A percentile compares a stretch with the other conserved stretches of the same genome.
Conservation (phyloP, 2,113 vertebrate species). For the Corvus hawaiiensis region DNA sequence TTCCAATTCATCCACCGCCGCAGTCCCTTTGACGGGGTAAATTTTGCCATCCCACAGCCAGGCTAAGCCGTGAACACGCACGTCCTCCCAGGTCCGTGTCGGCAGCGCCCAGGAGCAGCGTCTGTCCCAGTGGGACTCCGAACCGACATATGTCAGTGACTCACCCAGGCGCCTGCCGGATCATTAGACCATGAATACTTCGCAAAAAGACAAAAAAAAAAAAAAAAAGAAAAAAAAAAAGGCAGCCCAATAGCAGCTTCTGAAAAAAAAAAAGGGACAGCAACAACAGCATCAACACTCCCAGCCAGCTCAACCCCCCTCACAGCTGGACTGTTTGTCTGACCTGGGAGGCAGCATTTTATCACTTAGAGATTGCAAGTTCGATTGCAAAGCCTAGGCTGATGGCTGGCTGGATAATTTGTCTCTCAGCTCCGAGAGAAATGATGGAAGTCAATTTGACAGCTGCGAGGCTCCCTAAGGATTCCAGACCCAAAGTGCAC, state of each 20-base stretch:
- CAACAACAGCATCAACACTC: background rate
- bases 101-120: background rate
- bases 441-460: constrained; percentile 73
- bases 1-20: background rate
- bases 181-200: background rate
- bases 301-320: background rate
- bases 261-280: background rate
- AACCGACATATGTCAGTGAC: background rate
- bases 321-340: background rate
- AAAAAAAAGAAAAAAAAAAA: background rate
- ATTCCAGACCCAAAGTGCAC: constrained; percentile 63
- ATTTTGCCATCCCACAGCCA: background rate
- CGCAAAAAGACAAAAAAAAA: background rate
- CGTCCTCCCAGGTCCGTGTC: background rate
- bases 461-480: constrained; percentile 71
- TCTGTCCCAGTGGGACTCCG: background rate
- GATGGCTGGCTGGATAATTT: constrained; percentile 68
- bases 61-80: background rate
- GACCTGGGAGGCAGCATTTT: constrained; percentile 23
- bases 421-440: constrained; percentile 60
- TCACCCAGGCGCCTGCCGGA: background rate
- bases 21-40: background rate
- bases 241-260: background rate
- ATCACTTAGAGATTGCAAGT: constrained; percentile 55
- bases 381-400: constrained; percentile 49